phyloP scores from a whole-genome alignment of 1,140 invertebrate species.

The Drosophila elegans region DNA sequence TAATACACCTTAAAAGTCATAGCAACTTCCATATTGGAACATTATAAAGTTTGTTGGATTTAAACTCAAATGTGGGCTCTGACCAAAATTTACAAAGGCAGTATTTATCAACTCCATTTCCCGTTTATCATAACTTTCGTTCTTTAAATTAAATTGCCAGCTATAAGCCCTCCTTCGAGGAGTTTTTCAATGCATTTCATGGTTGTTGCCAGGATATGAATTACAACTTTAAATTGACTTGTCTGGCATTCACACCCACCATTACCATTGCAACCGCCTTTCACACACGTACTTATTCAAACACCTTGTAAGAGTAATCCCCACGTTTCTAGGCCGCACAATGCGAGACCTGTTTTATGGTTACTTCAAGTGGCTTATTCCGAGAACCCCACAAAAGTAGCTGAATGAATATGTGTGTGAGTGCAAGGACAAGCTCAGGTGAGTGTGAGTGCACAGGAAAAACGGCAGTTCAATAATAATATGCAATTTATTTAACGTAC shows the following conservation, averaged over 20 bases:
- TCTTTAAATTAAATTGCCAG: conserved; percentile 13
- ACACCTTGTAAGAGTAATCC: conserved; percentile 32
- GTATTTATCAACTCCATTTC: too few relatives aligned
- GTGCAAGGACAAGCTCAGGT: conserved; percentile 13
- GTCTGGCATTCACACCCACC: conserved; percentile 17
- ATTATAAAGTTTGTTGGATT: too few relatives aligned
- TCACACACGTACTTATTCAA: conserved; percentile 33
- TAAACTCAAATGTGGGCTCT: too few relatives aligned
- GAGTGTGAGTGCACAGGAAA: not conserved
- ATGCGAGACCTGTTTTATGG: conserved; percentile 53
- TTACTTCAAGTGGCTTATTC: conserved; percentile 60
- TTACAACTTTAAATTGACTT: conserved; percentile 69
- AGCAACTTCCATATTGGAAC: too few relatives aligned
- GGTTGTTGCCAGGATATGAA: conserved; percentile 42
- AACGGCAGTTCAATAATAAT: not conserved
- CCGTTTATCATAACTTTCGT: too few relatives aligned
- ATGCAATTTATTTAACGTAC: not conserved
- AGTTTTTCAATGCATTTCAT: conserved; percentile 16
- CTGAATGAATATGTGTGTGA: conserved; percentile 4
- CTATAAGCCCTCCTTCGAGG: not conserved
- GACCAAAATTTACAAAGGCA: too few relatives aligned
- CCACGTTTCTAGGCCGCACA: conserved; percentile 51
- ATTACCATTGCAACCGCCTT: conserved; percentile 9
- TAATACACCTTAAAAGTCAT: too few relatives aligned
- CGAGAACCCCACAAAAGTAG: conserved; percentile 46